Conservation (phyloP, 23 tunicate species). For the Botrylloides violaceus region DNA sequence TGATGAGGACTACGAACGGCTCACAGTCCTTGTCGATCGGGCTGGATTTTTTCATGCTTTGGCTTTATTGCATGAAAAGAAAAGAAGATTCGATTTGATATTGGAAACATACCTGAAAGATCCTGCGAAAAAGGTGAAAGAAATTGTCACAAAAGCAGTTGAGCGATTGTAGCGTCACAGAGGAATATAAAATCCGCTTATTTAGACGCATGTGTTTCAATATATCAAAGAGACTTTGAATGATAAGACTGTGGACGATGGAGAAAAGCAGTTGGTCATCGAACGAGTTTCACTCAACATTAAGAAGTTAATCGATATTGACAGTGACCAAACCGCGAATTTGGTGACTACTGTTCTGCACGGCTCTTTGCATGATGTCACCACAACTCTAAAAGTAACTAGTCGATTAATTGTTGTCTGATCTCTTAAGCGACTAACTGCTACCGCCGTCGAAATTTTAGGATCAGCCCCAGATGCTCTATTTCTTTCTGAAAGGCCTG, state of each 20-base stretch:
- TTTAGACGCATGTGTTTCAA: slow-evolving; percentile 53
- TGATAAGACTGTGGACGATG: slow-evolving; percentile 13
- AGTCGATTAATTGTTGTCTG: not conserved
- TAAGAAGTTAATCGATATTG: slow-evolving; percentile 51
- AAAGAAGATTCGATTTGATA: slow-evolving; percentile 55
- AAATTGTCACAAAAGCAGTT: no score
- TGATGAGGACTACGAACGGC: slow-evolving; percentile 29
- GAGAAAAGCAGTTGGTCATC: slow-evolving; percentile 39
- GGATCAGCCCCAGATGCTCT: slow-evolving; percentile 78
- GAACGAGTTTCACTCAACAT: slow-evolving; percentile 47
- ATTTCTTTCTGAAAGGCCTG: slow-evolving; percentile 68
- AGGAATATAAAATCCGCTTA: not conserved
- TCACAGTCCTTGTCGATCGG: slow-evolving; percentile 50
- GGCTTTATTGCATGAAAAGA: slow-evolving; percentile 45
- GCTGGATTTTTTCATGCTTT: slow-evolving; percentile 67
- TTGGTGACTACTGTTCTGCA: slow-evolving; percentile 55
- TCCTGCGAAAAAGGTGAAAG: slow-evolving; percentile 60
- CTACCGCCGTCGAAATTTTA: no score
- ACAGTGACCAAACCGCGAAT: slow-evolving; percentile 50
- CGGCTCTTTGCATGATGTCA: slow-evolving; percentile 54
- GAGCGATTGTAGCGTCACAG: no score
- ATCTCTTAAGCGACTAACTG: no score
- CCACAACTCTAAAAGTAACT: slow-evolving; percentile 53
- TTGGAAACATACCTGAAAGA: slow-evolving; percentile 67
- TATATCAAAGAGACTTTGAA: slow-evolving; percentile 46